These are phyloP conservation scores for Epizoanthus ramosus DNA, from an alignment of 92 coral and sea anemone species.

Conservation along the genomic window DNA sequence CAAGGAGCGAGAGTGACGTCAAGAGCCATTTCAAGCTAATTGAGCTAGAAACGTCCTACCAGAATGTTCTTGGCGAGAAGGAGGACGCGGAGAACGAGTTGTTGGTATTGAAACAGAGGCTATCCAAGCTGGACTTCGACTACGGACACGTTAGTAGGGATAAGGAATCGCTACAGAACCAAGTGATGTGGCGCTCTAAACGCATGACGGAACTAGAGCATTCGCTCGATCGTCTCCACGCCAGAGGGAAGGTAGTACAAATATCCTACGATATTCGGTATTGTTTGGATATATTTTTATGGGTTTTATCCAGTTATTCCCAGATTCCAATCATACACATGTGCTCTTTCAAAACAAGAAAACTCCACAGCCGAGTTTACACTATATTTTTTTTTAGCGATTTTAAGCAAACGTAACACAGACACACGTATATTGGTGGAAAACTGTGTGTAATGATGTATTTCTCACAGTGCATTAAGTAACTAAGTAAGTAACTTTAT, in stretches of 20 bases:
- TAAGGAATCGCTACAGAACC: slow-evolving; percentile 46
- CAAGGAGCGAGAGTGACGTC: not conserved
- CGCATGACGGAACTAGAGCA: slow-evolving; percentile 52
- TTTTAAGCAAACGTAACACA: no score
- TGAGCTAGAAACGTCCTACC: slow-evolving; percentile 41
- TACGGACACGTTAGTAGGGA: slow-evolving; percentile 43
- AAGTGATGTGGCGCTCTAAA: slow-evolving; percentile 50
- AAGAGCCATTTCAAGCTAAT: slow-evolving; percentile 34
- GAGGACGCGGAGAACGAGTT: slow-evolving; percentile 50
- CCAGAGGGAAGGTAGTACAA: slow-evolving; percentile 2
- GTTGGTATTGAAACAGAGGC: slow-evolving; percentile 41
- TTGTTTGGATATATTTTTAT: no score
- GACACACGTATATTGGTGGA: no score
- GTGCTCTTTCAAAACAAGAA: no score
- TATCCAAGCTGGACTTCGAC: slow-evolving; percentile 42
- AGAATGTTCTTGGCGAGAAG: slow-evolving; percentile 47
- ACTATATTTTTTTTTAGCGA: no score
- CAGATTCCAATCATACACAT: no score
- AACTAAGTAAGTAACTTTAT: no score
- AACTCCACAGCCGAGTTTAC: no score
- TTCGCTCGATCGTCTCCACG: not conserved
- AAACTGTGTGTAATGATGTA: no score
- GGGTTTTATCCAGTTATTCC: no score
- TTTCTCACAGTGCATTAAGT: no score
- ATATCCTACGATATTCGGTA: no score